Conservation (phyloP, 2,888 invertebrate genomes). For the Torymus texanus region DNA sequence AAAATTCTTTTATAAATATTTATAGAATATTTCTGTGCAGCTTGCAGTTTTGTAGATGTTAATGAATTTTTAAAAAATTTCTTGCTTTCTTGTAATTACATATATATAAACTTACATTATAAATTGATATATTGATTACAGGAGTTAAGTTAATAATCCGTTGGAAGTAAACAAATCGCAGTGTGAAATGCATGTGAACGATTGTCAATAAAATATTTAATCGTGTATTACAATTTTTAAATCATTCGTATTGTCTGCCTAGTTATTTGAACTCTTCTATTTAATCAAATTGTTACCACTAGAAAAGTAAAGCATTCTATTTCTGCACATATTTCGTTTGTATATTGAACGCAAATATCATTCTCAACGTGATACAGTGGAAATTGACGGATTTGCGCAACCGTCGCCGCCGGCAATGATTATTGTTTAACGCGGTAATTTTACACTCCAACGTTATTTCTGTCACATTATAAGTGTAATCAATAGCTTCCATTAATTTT, state of each 20-base stretch:
- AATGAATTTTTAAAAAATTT: too few species aligned
- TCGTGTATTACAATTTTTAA: background rate
- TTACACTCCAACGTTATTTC: constrained; percentile 8
- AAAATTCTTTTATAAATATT: too few species aligned
- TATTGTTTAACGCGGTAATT: constrained; percentile 25
- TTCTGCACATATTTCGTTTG: background rate
- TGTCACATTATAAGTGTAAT: constrained; percentile 16
- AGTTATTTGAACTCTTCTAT: background rate
- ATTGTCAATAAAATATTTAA: background rate
- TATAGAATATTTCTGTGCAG: too few species aligned
- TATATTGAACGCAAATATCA: background rate
- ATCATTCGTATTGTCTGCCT: background rate
- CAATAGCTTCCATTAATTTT: background rate
- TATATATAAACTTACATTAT: too few species aligned
- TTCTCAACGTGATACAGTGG: background rate
- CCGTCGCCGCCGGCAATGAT: constrained; percentile 33
- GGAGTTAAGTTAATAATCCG: too few species aligned
- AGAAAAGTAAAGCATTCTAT: background rate
- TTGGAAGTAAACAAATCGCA: too few species aligned
- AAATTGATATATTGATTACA: too few species aligned
- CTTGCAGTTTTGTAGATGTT: too few species aligned
- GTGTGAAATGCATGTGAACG: too few species aligned
- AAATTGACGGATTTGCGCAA: constrained; percentile 51
- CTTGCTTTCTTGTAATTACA: too few species aligned
- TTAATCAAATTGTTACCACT: background rate